Evolutionary conservation across 2,797 vertebrate genomes (phyloP).

Genomic region (Lutjanus campechanus): DNA sequence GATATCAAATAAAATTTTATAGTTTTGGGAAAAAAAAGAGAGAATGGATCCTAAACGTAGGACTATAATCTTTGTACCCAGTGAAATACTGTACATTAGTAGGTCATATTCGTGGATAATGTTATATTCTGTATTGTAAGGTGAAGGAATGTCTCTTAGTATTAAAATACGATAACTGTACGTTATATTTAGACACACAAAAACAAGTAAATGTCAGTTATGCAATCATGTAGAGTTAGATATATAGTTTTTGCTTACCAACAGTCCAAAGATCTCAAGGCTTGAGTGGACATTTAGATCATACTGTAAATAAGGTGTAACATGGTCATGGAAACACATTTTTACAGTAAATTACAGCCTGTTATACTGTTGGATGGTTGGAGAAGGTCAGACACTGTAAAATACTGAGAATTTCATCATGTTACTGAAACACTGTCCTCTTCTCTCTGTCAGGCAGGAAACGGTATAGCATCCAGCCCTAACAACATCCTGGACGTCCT

Average conservation of each 20-base stretch:
- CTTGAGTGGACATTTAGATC: neutral
- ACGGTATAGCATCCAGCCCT: slow-evolving; percentile 84
- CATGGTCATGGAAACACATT: neutral
- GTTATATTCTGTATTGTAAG: neutral
- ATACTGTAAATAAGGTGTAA: neutral
- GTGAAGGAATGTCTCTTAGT: neutral
- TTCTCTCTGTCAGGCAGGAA: slow-evolving; percentile 88
- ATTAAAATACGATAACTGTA: neutral
- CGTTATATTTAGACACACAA: neutral
- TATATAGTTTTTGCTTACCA: no score
- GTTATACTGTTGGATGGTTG: neutral
- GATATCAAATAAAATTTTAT: neutral
- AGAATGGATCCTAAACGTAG: neutral
- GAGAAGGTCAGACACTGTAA: neutral
- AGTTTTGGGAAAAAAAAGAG: no score
- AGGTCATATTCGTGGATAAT: neutral
- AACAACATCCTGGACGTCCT: slow-evolving; percentile 82
- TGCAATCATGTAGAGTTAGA: no score
- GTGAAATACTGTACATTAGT: neutral
- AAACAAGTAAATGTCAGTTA: no score
- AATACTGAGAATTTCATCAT: neutral
- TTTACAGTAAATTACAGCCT: neutral
- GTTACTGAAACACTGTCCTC: slow-evolving; percentile 9
- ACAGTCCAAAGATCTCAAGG: neutral
- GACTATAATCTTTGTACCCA: neutral